Conservation (phyloP, 2,888 invertebrate species). For the Phortica magna region DNA sequence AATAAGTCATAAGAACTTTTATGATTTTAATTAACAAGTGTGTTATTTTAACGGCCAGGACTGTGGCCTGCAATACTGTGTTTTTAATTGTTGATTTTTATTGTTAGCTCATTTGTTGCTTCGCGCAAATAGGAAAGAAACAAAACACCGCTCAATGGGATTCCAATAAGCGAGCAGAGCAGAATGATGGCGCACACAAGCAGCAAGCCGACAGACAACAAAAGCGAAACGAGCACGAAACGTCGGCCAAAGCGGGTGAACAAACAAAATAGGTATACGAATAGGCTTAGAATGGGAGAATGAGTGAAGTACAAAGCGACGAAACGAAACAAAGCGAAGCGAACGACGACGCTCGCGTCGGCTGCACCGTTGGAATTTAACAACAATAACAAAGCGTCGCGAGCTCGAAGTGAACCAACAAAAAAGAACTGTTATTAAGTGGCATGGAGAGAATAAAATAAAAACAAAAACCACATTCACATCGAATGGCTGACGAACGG, state of each 20-base stretch:
- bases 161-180: not conserved
- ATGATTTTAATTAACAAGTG: no score
- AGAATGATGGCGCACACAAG: slow-evolving; percentile 31
- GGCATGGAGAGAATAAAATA: not conserved
- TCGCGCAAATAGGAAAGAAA: not conserved
- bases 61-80: no score
- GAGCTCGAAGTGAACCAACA: slow-evolving; percentile 50
- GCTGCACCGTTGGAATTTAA: slow-evolving; percentile 38
- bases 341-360: not conserved
- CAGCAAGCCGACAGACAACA: slow-evolving; percentile 35
- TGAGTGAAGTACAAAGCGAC: slow-evolving; percentile 12
- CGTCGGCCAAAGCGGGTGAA: slow-evolving; percentile 35
- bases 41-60: no score
- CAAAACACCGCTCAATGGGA: slow-evolving; percentile 11
- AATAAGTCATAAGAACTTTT: no score
- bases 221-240: slow-evolving; percentile 47
- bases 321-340: slow-evolving; percentile 48
- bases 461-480: not conserved
- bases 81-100: not conserved
- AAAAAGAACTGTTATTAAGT: slow-evolving; percentile 63
- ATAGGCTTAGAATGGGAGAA: slow-evolving; percentile 65
- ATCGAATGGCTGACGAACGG: slow-evolving; percentile 41
- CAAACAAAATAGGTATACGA: slow-evolving; percentile 49
- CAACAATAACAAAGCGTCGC: slow-evolving; percentile 35
- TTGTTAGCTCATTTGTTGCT: not conserved